Conservation (phyloP, 2,888 invertebrate species). For the Acronicta alni region DNA sequence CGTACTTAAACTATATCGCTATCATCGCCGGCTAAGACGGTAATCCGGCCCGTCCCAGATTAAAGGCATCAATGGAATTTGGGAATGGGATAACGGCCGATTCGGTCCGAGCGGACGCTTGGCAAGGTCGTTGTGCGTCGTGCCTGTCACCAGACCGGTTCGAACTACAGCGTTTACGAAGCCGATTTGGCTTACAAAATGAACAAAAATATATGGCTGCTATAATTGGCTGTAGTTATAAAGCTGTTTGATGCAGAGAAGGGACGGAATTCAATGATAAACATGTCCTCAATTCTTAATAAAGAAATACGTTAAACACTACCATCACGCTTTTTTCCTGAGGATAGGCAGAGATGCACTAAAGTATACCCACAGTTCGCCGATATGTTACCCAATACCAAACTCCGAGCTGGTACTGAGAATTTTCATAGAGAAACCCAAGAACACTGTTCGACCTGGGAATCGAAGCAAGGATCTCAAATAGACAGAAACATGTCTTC, state of each 20-base stretch:
- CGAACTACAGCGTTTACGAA: constrained; percentile 40
- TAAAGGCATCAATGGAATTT: constrained; percentile 69
- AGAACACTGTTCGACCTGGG: too few species aligned
- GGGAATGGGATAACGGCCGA: constrained; percentile 69
- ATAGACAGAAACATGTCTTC: background rate
- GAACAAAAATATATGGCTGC: constrained; percentile 31
- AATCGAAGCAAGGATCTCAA: too few species aligned
- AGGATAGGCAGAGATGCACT: too few species aligned
- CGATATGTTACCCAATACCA: too few species aligned
- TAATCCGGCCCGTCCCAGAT: constrained; percentile 43
- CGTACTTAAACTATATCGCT: constrained; percentile 20
- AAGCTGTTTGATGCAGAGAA: constrained; percentile 8
- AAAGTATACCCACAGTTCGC: too few species aligned
- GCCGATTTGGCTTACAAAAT: constrained; percentile 38
- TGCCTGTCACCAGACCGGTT: constrained; percentile 65
- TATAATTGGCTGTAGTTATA: constrained; percentile 15
- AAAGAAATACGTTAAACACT: too few species aligned
- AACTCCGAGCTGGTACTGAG: too few species aligned
- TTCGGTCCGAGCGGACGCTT: constrained; percentile 47
- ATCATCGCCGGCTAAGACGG: constrained; percentile 9
- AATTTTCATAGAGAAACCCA: too few species aligned
- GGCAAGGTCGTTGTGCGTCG: constrained; percentile 73
- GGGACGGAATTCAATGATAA: constrained; percentile 3
- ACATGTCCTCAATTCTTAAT: background rate
- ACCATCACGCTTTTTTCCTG: too few species aligned